Evolutionary conservation across 2,113 vertebrate species (phyloP).

Genomic region (Callithrix jacchus): DNA sequence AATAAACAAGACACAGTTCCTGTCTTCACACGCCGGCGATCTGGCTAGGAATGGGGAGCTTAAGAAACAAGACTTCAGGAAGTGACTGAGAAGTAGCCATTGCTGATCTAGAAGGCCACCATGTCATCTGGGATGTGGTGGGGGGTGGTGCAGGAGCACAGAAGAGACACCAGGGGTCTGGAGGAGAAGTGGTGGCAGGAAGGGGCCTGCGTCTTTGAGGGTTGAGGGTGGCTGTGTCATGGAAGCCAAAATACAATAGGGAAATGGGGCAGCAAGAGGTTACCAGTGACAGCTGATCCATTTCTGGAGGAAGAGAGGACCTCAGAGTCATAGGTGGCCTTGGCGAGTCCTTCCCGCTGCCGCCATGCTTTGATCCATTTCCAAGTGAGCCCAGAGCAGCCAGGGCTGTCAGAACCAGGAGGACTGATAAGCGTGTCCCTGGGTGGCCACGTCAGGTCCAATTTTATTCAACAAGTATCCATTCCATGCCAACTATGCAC

Average conservation of each 20-base stretch:
- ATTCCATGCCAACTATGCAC: fast-evolving
- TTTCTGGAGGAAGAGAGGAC: not conserved
- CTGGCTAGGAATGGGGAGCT: not conserved
- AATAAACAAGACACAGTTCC: too few species aligned
- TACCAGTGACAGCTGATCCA: not conserved
- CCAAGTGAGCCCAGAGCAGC: not conserved
- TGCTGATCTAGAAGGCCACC: not conserved
- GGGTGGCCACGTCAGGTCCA: fast-evolving
- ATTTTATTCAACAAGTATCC: not conserved
- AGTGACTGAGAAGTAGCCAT: not conserved
- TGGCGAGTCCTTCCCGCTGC: fast-evolving
- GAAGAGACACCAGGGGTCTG: fast-evolving
- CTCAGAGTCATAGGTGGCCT: too few species aligned
- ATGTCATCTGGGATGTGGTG: not conserved
- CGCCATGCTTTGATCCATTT: not conserved
- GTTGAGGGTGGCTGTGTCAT: not conserved
- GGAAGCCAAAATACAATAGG: not conserved
- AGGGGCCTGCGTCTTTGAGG: too few species aligned
- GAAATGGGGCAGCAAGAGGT: not conserved
- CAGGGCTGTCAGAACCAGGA: fast-evolving
- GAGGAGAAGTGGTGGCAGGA: too few species aligned
- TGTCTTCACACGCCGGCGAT: not conserved
- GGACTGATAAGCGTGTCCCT: not conserved
- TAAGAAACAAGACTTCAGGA: not conserved
- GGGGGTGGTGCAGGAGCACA: not conserved